Evolutionary conservation across 2,797 vertebrate genomes (phyloP).

Genomic region (Epinephelus malabaricus): DNA sequence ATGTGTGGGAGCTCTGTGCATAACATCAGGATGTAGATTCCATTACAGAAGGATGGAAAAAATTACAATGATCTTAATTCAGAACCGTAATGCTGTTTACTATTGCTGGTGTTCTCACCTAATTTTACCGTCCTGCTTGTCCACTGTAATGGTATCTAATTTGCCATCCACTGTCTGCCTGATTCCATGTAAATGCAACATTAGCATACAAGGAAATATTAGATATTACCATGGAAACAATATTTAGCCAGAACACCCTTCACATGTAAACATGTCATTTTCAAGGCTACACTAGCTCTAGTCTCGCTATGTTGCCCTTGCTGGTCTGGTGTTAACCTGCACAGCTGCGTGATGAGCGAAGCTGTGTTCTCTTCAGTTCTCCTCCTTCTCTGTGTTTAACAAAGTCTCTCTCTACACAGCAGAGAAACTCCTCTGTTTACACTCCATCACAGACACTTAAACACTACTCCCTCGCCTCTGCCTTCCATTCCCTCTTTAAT

Average conservation of each 20-base stretch:
- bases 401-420: constrained; percentile 62
- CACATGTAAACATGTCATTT: constrained; percentile 24
- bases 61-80: no score
- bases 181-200: no score
- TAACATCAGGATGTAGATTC: no score
- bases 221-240: constrained; percentile 20
- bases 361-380: constrained; percentile 49
- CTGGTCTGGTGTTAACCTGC: constrained; percentile 53
- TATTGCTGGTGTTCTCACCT: no score
- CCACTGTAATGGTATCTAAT: no score
- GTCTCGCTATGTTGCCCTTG: constrained; percentile 15
- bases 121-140: no score
- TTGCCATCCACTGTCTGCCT: no score
- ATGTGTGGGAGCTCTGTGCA: no score
- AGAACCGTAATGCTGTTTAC: no score
- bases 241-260: not conserved
- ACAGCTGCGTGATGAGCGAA: constrained; percentile 50
- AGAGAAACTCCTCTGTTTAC: constrained; percentile 80
- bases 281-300: constrained; percentile 25
- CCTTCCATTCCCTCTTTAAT: constrained; percentile 77
- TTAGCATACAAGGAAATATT: not conserved
- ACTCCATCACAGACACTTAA: constrained; percentile 84
- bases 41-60: no score
- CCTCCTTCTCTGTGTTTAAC: constrained; percentile 67
- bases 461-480: constrained; percentile 75